Base-by-base conservation (phyloP, 2,797 vertebrate genomes). In the Pygocentrus nattereri region DNA sequence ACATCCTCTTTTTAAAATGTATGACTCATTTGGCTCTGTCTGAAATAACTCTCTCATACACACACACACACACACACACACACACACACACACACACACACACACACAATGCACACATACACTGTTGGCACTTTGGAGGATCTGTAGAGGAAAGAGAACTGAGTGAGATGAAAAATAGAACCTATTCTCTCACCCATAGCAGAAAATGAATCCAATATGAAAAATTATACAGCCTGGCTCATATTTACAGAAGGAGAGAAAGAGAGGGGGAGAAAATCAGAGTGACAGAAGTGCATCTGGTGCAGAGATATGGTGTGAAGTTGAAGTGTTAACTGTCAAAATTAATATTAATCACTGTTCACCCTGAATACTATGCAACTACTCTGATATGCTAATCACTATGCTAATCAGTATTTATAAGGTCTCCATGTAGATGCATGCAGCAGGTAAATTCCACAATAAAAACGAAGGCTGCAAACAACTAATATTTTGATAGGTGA, bases 21-120 rank as follows among this genome's bases (percentile, higher is more conserved):
- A 83, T 80, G 83, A 86, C 78, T 85, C 81, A 81, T 85, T 73
- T 85, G 71, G 58, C 67, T 80, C 72, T 62, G 77, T 74, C 50
- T 47, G 78, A 87, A 81, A 83, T 72, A 71, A 80, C 74, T 38
- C 69, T 30, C 23, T 1, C n/a, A 25, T 23, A 25, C 38, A 44
- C 65, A 44, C 64, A n/a, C 21, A 44, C 19, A 23, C 38, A 49
- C 10, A 31, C 47, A 31, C 16, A 31, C 47, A 21, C 19, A 67
- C 30, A 70, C 15, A 21, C 19, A 38, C 64, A n/a, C 19, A 38
- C 31, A 38, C 64, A 38, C 64, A 65, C 31, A 65, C 31, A 38
- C 62, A n/a, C n/a, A n/a, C 19, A 38, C 31, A 38, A n/a, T n/a
- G n/a, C 64, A 38, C 64, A 65, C n/a, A 65, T 7, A 62, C 31